Conservation (phyloP, 2,113 vertebrate genomes). For the Globicephala melas region DNA sequence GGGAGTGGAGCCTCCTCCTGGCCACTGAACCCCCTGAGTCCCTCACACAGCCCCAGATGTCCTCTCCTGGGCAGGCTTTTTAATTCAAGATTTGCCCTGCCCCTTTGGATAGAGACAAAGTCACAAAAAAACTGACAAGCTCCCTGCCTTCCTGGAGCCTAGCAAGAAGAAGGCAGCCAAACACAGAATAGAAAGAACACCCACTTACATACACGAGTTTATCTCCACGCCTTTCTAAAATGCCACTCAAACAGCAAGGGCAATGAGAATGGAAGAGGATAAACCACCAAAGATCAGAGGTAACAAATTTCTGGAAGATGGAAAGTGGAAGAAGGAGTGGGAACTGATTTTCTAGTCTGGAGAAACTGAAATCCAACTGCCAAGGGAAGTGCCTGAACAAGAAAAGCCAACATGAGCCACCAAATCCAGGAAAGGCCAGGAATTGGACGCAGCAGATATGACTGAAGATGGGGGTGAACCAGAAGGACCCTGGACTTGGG, state of each 20-base stretch:
- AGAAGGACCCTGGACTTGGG: not conserved
- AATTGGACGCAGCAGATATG: not conserved
- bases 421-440: not conserved
- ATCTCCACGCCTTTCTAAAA: not conserved
- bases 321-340: not conserved
- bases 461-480: not conserved
- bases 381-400: not conserved
- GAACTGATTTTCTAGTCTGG: not conserved
- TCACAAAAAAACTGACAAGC: not conserved
- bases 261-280: not conserved
- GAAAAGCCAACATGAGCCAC: not conserved
- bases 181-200: not conserved
- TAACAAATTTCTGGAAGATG: not conserved
- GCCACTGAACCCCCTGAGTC: not conserved
- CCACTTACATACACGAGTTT: not conserved
- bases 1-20: not conserved
- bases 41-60: not conserved
- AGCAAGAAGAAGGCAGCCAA: not conserved
- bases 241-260: not conserved
- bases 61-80: not conserved
- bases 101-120: not conserved
- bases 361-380: not conserved
- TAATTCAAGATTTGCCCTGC: not conserved
- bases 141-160: not conserved
- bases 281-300: not conserved